Evolutionary conservation across 1,140 invertebrate genomes (phyloP), one percentile per base, ranked within the genome.

Genomic region (Pachyrhynchus sulphureomaculatus): DNA sequence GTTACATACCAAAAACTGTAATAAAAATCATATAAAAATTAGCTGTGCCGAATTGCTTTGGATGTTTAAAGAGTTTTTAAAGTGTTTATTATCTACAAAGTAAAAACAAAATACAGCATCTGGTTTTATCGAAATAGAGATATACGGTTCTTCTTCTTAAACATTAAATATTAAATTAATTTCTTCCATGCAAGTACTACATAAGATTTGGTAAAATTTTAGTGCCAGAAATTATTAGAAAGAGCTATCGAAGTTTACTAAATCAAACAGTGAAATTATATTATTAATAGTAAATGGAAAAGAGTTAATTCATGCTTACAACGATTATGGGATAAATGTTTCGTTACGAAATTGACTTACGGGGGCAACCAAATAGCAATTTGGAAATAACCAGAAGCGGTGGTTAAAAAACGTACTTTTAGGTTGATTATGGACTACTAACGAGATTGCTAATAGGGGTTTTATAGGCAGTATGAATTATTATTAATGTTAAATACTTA

Each of bases 381-480:
- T 21, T 52, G 17, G 12, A 6, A 36, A 17, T 17, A 8, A 66
- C 32, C 62, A 64, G 54, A 73, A 67, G 59, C 53, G 10, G 1
- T 29, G n/a, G 10, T 12, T 26, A 5, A 21, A 23, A 9, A 55
- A 47, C n/a, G n/a, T n/a, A 33, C 17, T 23, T 33, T 75, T 82
- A 37, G 75, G n/a, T n/a, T 80, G 36, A 67, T 82, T 42, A 76
- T 81, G 42, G 68, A 74, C 2, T 76, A 79, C 65, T 68, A 79
- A 17, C 81, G 82, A 55, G 78, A 83, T 76, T 82, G 52, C 65
- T 88, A 4, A 75, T 82, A 0, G n/a, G n/a, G n/a, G n/a, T 77
- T 82, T 26, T 80, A 79, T 65, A 79, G 86, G 9, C 86, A 88
- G 63, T 82, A 84, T 64, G 86, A 88, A 71, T 74, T 86, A 49